Conservation (phyloP, 2,888 invertebrate genomes). For the Micoletzkya japonica region DNA sequence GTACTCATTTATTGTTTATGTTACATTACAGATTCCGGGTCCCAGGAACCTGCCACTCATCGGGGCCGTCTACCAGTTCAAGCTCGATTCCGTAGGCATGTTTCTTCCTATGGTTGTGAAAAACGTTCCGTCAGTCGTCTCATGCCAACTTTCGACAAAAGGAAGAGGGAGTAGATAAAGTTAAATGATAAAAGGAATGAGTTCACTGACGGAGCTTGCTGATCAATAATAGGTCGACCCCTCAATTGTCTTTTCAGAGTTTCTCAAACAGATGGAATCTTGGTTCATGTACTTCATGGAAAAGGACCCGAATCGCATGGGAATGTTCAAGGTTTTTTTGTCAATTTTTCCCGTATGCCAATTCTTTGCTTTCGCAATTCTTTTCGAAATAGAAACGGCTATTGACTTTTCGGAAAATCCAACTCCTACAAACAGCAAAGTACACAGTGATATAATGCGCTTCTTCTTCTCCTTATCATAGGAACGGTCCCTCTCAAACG, state of each 20-base stretch:
- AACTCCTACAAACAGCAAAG: too few species aligned
- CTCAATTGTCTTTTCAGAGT: neutral
- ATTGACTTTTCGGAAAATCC: too few species aligned
- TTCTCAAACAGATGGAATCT: slow-evolving; percentile 19
- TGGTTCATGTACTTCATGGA: neutral
- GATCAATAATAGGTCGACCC: neutral
- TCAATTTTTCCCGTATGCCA: neutral
- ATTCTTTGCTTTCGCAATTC: slow-evolving; percentile 26
- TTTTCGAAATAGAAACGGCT: slow-evolving; percentile 35
- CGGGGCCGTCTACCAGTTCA: slow-evolving; percentile 32
- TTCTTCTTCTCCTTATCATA: too few species aligned
- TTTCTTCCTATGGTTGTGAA: too few species aligned
- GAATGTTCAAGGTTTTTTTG: slow-evolving; percentile 9
- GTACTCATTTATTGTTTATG: too few species aligned
- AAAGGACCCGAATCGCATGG: slow-evolving; percentile 5
- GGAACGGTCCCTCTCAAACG: too few species aligned
- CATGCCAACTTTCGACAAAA: too few species aligned
- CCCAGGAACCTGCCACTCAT: slow-evolving; percentile 27
- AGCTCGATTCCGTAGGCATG: too few species aligned
- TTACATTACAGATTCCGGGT: neutral
- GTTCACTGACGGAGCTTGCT: neutral
- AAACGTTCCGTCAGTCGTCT: too few species aligned
- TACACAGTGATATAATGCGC: too few species aligned
- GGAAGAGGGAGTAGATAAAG: slow-evolving; percentile 22
- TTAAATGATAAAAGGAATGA: neutral